Evolutionary conservation across 2,888 invertebrate genomes (phyloP), one percentile per base, ranked within the genome.

Genomic region (Mesochorus sp.): DNA sequence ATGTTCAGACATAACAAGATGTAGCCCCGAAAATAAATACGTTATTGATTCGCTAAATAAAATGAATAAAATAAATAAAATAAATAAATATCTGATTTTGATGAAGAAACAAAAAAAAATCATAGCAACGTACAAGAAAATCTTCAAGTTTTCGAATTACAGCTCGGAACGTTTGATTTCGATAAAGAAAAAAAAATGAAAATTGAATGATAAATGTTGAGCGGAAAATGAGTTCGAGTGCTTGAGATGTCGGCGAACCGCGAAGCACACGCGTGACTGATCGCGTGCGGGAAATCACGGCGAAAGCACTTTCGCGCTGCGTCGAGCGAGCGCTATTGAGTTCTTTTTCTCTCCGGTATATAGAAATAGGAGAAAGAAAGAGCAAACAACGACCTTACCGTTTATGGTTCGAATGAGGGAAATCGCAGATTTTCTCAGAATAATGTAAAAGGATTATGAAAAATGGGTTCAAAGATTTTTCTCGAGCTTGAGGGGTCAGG

Each of bases 241-340:
- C 39, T 26, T 26, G 39, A 39, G 28, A 64, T 68, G 57, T 72
- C 37, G 31, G 42, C 28, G 62, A 34, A 64, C 53, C 42, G 74
- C 61, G 59, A 57, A 47, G 47, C 59, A 66, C 51, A 72, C 53
- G 66, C 34, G 34, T 44, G 68, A 57, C 24, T 17, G 76, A 73
- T 79, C 67, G 77, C 80, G 75, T 80, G 81, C 80, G 81, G 82
- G 83, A 85, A 86, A 86, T 82, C 80, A 82, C 82, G 81, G 86
- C 83, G 87, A 87, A 87, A 87, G 86, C 87, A 87, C 87, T 87
- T 87, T 87, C 87, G 72, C 55, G 61, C 70, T 61, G 61, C 51
- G 72, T 66, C 21, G 42, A 39, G 47, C 70, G 55, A 49, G 31
- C n/a, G 28, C 31, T 57, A 57, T 51, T 71, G 53, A 51, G n/a